These are phyloP conservation scores for Amblyraja radiata DNA, from an alignment of 2,797 vertebrate species.

Conservation along the genomic window DNA sequence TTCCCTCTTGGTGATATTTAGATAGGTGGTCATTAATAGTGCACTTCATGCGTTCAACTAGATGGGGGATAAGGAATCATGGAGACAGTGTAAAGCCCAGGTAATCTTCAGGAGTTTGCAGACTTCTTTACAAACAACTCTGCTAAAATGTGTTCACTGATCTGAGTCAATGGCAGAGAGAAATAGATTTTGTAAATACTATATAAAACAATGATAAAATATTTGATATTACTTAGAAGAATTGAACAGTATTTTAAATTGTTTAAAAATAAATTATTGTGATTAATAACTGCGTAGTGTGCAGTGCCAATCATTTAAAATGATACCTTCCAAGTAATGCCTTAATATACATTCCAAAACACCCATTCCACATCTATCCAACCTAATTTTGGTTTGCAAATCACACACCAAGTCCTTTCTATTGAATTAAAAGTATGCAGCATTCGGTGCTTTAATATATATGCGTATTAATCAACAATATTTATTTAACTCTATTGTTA, in stretches of 20 bases:
- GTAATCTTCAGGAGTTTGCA: too few species aligned
- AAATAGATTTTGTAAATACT: too few species aligned
- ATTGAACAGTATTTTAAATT: neutral
- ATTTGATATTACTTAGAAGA: neutral
- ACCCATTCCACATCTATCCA: too few species aligned
- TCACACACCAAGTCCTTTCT: neutral
- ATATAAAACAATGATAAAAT: too few species aligned
- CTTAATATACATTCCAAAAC: neutral
- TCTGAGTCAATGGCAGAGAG: too few species aligned
- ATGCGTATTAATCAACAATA: neutral
- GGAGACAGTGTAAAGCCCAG: too few species aligned
- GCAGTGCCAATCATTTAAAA: neutral
- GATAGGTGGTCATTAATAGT: too few species aligned
- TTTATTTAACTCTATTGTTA: neutral
- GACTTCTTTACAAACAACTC: too few species aligned
- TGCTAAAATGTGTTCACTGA: neutral
- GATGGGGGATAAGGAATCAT: too few species aligned
- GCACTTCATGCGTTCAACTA: too few species aligned
- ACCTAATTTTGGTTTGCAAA: neutral
- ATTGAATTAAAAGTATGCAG: neutral
- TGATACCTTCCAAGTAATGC: neutral
- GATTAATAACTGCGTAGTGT: neutral
- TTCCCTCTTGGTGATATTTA: too few species aligned
- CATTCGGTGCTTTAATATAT: neutral
- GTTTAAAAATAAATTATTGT: neutral